Base-by-base conservation (phyloP, 2,113 vertebrate genomes). In the Lethenteron reissneri region DNA sequence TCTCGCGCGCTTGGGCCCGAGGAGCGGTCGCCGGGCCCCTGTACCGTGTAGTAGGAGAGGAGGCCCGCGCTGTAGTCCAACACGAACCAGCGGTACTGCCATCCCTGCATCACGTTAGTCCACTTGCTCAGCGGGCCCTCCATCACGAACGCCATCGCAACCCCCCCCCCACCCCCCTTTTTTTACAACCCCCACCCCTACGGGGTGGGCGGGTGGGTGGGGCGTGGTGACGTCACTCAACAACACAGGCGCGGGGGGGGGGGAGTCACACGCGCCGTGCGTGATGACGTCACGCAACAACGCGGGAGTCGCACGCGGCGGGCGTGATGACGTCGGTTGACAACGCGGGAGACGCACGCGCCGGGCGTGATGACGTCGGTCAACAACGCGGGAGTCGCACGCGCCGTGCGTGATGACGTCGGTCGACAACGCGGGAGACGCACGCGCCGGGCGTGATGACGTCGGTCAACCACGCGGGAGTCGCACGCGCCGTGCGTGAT, bases 41-140 rank as follows among this genome's bases (percentile, higher is more conserved):
- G 78, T 84, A 95, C 92, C 83, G 92, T 95, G 75, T 96, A 96
- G 79, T 96, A 96, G 57, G 92, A 96, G n/a, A 95, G 83, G 57
- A 96, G 77, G 13, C 92, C 92, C 12, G 90, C 89, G 69, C 95
- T 96, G 77, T 94, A 96, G 79, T 95, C 92, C 79, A 96, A 77
- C 73, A 96, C 90, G 78, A 96, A 96, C 92, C 92, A 96, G 21
- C 92, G 92, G 72, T 95, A 96, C 83, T 96, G 92, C 92, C 92
- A 96, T 21, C 92, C 92, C 78, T 94, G 95, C 89, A 96, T 96
- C 73, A 96, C 87, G 78, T 96, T 96, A 77, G 92, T 96, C 92
- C 92, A 96, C 83, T 96, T 96, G 82, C 92, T 96, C 70, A 96
- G 86, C 80, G 92, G 92, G 73, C 92, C 90, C 75, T 96, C 90